A percentile compares a stretch with the other conserved stretches of the same genome.
These are phyloP conservation scores for Tangachromis dhanisi DNA, from an alignment of 2,113 vertebrate genomes.

Conservation along the genomic window DNA sequence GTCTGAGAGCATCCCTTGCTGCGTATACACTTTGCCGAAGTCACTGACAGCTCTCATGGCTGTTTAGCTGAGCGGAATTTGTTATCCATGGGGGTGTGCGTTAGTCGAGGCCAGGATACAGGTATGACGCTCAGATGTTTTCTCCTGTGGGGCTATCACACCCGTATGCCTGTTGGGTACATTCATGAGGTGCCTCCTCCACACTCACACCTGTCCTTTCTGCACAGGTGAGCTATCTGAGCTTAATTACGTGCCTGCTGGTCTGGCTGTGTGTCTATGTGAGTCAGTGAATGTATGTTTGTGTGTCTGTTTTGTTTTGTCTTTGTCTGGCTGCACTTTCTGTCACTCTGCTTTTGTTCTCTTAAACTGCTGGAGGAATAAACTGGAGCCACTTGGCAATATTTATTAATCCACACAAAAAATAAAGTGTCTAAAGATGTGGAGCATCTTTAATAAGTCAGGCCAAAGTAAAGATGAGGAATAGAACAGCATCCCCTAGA, in stretches of 20 bases:
- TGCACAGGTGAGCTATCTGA: slow-evolving; percentile 52
- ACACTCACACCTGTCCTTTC: slow-evolving; percentile 60
- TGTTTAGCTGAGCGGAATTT: slow-evolving; percentile 67
- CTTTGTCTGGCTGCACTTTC: neutral
- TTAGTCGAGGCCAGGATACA: slow-evolving; percentile 54
- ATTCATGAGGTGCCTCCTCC: slow-evolving; percentile 29
- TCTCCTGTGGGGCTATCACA: slow-evolving; percentile 41
- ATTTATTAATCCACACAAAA: neutral
- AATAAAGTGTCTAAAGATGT: neutral
- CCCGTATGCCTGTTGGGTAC: slow-evolving; percentile 50
- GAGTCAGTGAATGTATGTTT: neutral
- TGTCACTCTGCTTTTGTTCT: neutral
- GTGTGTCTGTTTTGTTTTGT: neutral
- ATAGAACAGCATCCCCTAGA: neutral
- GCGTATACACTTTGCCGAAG: slow-evolving; percentile 3
- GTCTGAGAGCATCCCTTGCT: neutral
- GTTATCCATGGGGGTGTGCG: slow-evolving; percentile 54
- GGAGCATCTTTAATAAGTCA: neutral
- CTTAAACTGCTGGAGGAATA: neutral
- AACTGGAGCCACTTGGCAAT: neutral
- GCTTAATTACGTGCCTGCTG: neutral
- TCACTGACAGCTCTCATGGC: slow-evolving; percentile 50
- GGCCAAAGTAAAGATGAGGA: neutral
- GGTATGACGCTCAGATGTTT: slow-evolving; percentile 44
- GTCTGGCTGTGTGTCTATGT: neutral